phyloP scores from a whole-genome alignment of 2,113 vertebrate species.

The Apistogramma diplotaenia region DNA sequence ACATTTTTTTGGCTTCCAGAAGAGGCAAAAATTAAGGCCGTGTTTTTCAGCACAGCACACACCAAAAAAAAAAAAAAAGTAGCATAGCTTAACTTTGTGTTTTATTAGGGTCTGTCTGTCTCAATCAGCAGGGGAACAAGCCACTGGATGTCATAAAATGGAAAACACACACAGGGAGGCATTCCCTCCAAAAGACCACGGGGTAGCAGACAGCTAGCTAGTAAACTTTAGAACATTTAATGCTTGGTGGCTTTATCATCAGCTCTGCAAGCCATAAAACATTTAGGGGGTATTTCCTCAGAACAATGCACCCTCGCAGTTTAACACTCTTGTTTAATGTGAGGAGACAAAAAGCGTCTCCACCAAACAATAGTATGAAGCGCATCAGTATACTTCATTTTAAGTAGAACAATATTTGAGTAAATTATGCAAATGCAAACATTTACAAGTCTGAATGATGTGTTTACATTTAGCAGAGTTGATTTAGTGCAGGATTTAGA shows the following conservation, averaged over 20 bases:
- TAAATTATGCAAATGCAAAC: background rate
- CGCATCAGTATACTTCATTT: background rate
- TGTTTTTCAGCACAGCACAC: constrained; percentile 3
- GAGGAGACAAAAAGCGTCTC: background rate
- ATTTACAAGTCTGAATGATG: background rate
- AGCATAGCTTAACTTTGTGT: constrained; percentile 20
- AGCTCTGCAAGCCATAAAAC: constrained; percentile 16
- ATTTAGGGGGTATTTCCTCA: constrained; percentile 41
- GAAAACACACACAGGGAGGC: constrained; percentile 54
- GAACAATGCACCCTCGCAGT: constrained; percentile 24
- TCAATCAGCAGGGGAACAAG: constrained; percentile 68
- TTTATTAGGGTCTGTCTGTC: constrained; percentile 73
- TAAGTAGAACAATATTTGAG: background rate
- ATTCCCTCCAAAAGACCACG: constrained; percentile 52
- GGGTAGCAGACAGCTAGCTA: constrained; percentile 47
- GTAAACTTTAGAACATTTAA: constrained; percentile 68
- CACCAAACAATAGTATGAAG: background rate
- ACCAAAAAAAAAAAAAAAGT: background rate
- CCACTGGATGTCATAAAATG: constrained; percentile 73
- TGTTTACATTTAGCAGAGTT: too few relatives aligned
- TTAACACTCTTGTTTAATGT: background rate
- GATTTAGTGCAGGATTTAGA: too few relatives aligned
- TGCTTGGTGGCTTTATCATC: constrained; percentile 53
- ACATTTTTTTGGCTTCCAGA: background rate
- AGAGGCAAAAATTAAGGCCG: background rate